Conservation (phyloP, 1,140 invertebrate species). For the Acromyrmex echinatior region DNA sequence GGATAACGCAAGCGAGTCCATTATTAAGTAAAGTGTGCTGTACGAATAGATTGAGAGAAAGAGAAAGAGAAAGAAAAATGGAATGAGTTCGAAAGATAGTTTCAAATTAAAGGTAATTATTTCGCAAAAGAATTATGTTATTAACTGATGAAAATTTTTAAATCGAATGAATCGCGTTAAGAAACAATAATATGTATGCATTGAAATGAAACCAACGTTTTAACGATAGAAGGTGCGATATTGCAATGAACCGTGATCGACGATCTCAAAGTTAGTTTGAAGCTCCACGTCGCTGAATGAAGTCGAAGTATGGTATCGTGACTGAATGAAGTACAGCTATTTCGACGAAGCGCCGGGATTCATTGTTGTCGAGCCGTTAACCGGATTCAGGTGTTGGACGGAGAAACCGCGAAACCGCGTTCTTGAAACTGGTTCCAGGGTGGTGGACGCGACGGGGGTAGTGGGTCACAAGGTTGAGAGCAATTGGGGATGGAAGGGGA, state of each 20-base stretch:
- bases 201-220: background rate
- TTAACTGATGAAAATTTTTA: background rate
- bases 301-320: background rate
- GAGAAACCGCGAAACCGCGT: constrained; percentile 19
- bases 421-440: constrained; percentile 13
- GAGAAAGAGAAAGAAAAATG: background rate
- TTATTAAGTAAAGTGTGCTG: no score
- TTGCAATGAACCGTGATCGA: background rate
- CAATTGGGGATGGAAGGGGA: background rate
- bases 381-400: background rate
- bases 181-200: background rate
- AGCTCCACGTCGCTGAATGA: background rate
- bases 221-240: background rate
- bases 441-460: constrained; percentile 46
- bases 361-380: background rate
- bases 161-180: no score
- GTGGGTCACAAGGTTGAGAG: constrained; percentile 67
- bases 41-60: background rate
- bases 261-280: background rate
- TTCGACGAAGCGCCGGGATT: constrained; percentile 10
- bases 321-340: constrained; percentile 13
- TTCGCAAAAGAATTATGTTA: background rate
- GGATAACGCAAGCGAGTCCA: no score
- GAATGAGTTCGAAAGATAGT: background rate
- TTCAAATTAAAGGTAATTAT: background rate